Evolutionary conservation across 2,888 invertebrate species (phyloP).

Genomic region (Hypercompe scribonia): DNA sequence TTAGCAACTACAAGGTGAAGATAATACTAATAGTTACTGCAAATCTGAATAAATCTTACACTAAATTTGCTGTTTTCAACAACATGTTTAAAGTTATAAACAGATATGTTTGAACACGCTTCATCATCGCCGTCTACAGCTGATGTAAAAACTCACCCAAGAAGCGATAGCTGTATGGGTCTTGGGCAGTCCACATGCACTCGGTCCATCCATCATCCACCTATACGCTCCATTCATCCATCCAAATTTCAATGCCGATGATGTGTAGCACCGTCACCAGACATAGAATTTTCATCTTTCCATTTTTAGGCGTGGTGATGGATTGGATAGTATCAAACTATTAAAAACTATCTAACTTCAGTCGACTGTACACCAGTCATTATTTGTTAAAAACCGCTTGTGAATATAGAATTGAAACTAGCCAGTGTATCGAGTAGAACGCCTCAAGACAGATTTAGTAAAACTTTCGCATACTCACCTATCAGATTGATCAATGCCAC

Average conservation of each 20-base stretch:
- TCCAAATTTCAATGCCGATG: neutral
- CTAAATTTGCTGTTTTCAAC: neutral
- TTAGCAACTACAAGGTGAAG: constrained; percentile 35
- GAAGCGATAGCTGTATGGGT: neutral
- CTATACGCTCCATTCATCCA: neutral
- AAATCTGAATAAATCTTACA: constrained; percentile 24
- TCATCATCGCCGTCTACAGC: neutral
- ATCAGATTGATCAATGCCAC: constrained; percentile 6
- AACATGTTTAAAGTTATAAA: neutral
- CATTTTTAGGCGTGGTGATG: too few relatives aligned
- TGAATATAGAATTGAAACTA: neutral
- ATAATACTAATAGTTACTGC: constrained; percentile 27
- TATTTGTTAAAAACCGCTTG: neutral
- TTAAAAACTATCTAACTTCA: neutral
- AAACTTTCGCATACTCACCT: constrained; percentile 6
- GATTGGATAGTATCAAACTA: too few relatives aligned
- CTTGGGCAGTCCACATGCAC: neutral
- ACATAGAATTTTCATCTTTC: too few relatives aligned
- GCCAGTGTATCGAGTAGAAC: neutral
- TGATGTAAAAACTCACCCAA: neutral
- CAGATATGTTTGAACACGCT: neutral
- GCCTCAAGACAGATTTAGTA: neutral
- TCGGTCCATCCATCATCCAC: too few relatives aligned
- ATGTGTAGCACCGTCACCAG: neutral
- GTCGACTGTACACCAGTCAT: neutral